Conservation (phyloP, 2,888 invertebrate species). For the Liopterus haemorrhoidalis region DNA sequence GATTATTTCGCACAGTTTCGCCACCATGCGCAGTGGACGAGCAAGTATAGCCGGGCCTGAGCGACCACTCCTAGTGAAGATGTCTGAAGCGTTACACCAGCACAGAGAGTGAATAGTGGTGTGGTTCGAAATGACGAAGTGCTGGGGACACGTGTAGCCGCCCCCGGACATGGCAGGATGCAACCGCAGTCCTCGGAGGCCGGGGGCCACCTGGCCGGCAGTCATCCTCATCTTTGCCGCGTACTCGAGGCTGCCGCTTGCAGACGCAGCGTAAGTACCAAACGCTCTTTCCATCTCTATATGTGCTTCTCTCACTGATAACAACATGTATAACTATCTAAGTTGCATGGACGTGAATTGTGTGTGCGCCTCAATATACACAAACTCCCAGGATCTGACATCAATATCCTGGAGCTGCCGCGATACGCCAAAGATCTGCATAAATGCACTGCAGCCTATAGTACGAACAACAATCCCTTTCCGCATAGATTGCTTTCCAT, state of each 20-base stretch:
- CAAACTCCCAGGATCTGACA: too few relatives aligned
- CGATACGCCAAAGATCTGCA: too few relatives aligned
- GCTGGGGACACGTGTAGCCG: constrained; percentile 43
- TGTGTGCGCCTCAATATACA: too few relatives aligned
- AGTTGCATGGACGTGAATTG: too few relatives aligned
- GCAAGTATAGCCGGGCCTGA: constrained; percentile 40
- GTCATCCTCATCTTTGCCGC: constrained; percentile 24
- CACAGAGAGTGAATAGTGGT: constrained; percentile 41
- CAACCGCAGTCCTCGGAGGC: constrained; percentile 45
- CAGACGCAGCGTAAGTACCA: constrained; percentile 56
- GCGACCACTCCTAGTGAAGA: constrained; percentile 46
- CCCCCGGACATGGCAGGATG: constrained; percentile 37
- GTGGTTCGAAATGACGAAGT: constrained; percentile 48
- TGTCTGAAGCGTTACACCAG: constrained; percentile 43
- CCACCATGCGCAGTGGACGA: constrained; percentile 43
- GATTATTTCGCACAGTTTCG: constrained; percentile 42
- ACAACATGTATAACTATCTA: too few relatives aligned
- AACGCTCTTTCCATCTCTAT: not conserved
- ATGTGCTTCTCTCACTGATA: too few relatives aligned
- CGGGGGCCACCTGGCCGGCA: constrained; percentile 54
- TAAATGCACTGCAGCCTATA: too few relatives aligned
- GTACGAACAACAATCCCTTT: too few relatives aligned
- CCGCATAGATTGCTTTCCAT: too few relatives aligned
- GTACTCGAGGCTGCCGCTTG: constrained; percentile 27
- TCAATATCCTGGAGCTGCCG: too few relatives aligned